Conservation (phyloP, 2,113 vertebrate genomes). For the Trematocara marginatum region DNA sequence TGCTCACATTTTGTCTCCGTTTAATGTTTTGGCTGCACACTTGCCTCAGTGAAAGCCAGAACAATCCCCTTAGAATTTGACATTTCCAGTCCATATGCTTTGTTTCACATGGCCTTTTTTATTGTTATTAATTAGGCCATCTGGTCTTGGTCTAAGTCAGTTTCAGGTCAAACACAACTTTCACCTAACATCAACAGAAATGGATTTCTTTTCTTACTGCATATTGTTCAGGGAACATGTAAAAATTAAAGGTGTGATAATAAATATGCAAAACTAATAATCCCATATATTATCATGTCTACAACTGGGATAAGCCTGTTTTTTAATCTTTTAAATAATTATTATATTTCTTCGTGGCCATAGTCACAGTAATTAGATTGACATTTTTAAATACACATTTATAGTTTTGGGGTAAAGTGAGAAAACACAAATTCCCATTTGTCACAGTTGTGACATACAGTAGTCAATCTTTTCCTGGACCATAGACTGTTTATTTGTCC, state of each 20-base stretch:
- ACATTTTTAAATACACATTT: too few relatives aligned
- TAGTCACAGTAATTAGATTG: not conserved
- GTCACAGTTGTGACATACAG: not conserved
- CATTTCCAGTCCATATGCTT: constrained; percentile 53
- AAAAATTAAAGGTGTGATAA: constrained; percentile 36
- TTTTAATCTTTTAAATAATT: constrained; percentile 10
- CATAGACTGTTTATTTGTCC: not conserved
- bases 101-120: constrained; percentile 38
- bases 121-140: constrained; percentile 49
- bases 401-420: not conserved
- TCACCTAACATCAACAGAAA: constrained; percentile 36
- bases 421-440: not conserved
- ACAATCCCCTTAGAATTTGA: constrained; percentile 27
- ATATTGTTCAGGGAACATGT: not conserved
- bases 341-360: not conserved
- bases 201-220: not conserved
- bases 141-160: constrained; percentile 51
- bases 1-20: constrained; percentile 41
- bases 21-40: constrained; percentile 29
- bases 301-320: constrained; percentile 10
- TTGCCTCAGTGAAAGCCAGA: constrained; percentile 21
- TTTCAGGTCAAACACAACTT: constrained; percentile 53
- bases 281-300: constrained; percentile 39
- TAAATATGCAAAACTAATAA: constrained; percentile 38
- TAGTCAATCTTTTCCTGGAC: not conserved